Evolutionary conservation across 2,113 vertebrate genomes (phyloP), one percentile per base, ranked within the genome.

Genomic region (Sakesphorus luctuosus): DNA sequence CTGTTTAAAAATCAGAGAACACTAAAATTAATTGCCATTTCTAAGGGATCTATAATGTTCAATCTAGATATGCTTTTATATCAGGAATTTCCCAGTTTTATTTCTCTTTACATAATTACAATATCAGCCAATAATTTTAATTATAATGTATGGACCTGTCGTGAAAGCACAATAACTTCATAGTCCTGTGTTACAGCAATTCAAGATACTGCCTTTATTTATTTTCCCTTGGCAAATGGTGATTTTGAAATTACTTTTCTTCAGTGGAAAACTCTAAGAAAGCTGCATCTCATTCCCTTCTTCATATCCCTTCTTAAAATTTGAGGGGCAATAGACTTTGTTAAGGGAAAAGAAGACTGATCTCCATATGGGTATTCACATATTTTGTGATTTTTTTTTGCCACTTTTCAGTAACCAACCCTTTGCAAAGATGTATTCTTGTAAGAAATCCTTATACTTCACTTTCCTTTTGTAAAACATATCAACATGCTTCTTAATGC

Each of bases 341-440:
- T 97, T 97, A 95, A 97, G 96, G 87, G 96, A 97, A 93, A 78
- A 36, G 18, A 35, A 33, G 9, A 13, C 6, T 14, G 7, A 46
- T 7, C 5, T 91, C 95, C 93, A 76, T 28, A 94, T 73, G 38
- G 58, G 18, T 49, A 85, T 43, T 38, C 8, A 15, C 0, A 43
- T 43, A 15, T 43, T 43, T 43, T 15, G 14, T 43, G 40, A 43
- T 43, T 43, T 43, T 43, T 43, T 43, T 43, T 43, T 43, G 40
- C 31, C 7, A 10, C 6, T 40, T 87, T 73, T 67, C 7, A 10
- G 24, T n/a, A 81, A 29, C 6, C 21, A 78, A 11, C 4, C 4
- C 5, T 69, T 68, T 31, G 66, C 11, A 72, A 68, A 61, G 28
- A 52, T 7, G 5, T 16, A 46, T 38, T 4, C 10, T 74, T 78